phyloP scores from a whole-genome alignment of 1,140 invertebrate genomes.

The Planococcus citri region DNA sequence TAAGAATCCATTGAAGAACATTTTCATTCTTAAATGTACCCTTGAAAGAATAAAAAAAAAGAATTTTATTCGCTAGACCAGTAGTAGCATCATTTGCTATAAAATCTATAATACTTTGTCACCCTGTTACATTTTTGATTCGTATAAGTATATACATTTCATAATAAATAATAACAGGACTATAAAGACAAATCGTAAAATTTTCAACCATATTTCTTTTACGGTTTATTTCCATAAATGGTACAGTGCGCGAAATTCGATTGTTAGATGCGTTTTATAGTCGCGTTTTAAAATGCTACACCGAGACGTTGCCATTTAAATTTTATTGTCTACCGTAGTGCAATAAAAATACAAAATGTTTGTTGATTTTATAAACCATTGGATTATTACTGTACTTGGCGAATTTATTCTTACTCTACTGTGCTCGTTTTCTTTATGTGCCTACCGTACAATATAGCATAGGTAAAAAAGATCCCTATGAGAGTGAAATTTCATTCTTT shows the following conservation, averaged over 20 bases:
- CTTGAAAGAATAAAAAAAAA: no score
- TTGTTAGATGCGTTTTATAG: neutral
- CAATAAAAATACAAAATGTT: neutral
- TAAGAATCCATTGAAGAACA: no score
- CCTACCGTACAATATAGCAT: no score
- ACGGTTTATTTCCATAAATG: conserved; percentile 3
- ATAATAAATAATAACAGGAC: neutral
- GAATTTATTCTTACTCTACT: neutral
- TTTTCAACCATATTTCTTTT: neutral
- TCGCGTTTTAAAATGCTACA: neutral
- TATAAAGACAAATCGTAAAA: conserved; percentile 4
- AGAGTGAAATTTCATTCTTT: neutral
- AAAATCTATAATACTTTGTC: conserved; percentile 4
- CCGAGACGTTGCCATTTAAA: neutral
- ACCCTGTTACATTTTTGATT: conserved; percentile 2
- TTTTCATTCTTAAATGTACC: no score
- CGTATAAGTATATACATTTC: neutral
- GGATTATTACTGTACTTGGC: neutral
- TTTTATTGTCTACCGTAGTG: neutral
- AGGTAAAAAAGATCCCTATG: neutral
- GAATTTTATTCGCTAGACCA: no score
- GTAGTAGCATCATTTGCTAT: neutral
- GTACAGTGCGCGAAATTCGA: neutral
- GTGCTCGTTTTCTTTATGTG: neutral
- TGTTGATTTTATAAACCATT: neutral